phyloP scores from a whole-genome alignment of 2,113 vertebrate species.

The Galemys pyrenaicus region DNA sequence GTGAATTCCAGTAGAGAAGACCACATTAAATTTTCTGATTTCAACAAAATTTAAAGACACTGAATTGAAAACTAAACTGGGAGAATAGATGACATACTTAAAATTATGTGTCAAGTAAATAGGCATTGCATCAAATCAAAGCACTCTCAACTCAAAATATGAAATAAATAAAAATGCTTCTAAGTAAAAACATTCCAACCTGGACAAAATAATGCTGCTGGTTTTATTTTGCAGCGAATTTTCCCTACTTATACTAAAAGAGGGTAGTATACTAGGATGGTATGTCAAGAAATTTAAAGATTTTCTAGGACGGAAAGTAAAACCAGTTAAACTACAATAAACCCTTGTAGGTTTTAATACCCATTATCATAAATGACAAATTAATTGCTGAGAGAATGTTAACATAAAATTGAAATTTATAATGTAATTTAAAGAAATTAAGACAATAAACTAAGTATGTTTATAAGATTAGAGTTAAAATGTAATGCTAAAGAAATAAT shows the following conservation, averaged over 20 bases:
- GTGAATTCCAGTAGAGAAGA: neutral
- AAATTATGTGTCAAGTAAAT: neutral
- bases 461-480: neutral
- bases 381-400: conserved; percentile 1
- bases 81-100: neutral
- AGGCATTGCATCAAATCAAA: neutral
- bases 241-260: neutral
- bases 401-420: neutral
- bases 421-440: neutral
- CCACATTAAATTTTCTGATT: neutral
- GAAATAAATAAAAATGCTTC: neutral
- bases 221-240: neutral
- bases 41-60: conserved; percentile 28
- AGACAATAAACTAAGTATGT: neutral
- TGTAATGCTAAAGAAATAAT: neutral
- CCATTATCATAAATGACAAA: neutral
- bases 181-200: neutral
- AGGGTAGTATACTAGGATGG: neutral
- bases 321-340: neutral
- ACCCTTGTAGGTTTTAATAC: neutral
- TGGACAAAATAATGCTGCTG: neutral
- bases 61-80: neutral
- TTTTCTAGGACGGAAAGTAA: neutral
- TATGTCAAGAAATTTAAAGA: neutral
- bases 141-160: neutral